Evolutionary conservation across 2,888 invertebrate genomes (phyloP).

Genomic region (Cryptops parisi): DNA sequence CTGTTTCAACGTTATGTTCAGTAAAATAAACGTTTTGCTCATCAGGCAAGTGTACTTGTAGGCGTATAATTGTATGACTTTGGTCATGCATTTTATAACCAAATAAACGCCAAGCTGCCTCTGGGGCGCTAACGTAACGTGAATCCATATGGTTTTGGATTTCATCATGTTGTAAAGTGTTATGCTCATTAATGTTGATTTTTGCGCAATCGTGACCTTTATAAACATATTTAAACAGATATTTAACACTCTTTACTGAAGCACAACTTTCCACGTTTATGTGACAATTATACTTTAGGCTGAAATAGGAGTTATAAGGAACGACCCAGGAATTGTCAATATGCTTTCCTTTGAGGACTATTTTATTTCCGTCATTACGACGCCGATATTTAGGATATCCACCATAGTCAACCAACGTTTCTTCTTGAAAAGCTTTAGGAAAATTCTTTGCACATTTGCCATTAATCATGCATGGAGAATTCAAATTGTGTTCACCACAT

Average conservation of each 20-base stretch:
- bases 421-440: slow-evolving; percentile 24
- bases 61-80: slow-evolving; percentile 18
- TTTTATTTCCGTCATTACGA: slow-evolving; percentile 24
- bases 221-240: slow-evolving; percentile 21
- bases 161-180: slow-evolving; percentile 20
- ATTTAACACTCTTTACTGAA: slow-evolving; percentile 23
- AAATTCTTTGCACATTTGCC: slow-evolving; percentile 30
- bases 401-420: slow-evolving; percentile 25
- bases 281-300: slow-evolving; percentile 20
- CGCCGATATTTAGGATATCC: slow-evolving; percentile 29
- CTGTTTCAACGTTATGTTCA: too few species aligned
- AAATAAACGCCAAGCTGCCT: slow-evolving; percentile 20
- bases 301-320: slow-evolving; percentile 15
- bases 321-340: neutral
- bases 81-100: slow-evolving; percentile 20
- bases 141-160: slow-evolving; percentile 17
- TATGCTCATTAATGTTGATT: slow-evolving; percentile 1
- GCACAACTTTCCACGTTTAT: slow-evolving; percentile 25
- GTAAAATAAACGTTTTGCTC: slow-evolving; percentile 19
- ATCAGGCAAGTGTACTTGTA: slow-evolving; percentile 21
- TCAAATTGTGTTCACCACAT: slow-evolving; percentile 18
- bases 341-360: neutral
- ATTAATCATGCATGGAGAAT: slow-evolving; percentile 29
- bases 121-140: slow-evolving; percentile 21
- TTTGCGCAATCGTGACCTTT: slow-evolving; percentile 9